Conservation (phyloP, 2,888 invertebrate genomes). For the Phlogophora meticulosa region DNA sequence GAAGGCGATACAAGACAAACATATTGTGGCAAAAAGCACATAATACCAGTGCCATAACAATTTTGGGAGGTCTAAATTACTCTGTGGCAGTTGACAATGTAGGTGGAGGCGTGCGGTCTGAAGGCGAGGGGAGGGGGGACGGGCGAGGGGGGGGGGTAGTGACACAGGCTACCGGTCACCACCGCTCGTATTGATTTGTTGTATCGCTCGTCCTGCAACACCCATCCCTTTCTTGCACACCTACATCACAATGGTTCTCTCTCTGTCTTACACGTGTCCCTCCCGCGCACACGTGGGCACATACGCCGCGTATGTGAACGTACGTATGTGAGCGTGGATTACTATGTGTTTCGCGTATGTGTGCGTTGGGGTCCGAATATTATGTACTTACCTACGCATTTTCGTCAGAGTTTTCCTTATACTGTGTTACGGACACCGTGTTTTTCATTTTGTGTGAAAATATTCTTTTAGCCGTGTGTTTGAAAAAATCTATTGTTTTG, state of each 20-base stretch:
- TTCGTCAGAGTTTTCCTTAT: slow-evolving; percentile 81
- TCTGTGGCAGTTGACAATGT: slow-evolving; percentile 89
- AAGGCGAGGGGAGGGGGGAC: slow-evolving; percentile 72
- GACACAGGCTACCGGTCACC: slow-evolving; percentile 92
- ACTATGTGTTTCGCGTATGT: slow-evolving; percentile 78
- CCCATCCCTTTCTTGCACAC: slow-evolving; percentile 83
- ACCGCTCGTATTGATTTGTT: slow-evolving; percentile 92
- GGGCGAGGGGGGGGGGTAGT: slow-evolving; percentile 81
- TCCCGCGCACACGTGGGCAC: slow-evolving; percentile 85
- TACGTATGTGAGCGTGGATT: slow-evolving; percentile 73
- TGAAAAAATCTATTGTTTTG: neutral
- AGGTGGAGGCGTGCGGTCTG: slow-evolving; percentile 89
- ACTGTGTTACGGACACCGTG: slow-evolving; percentile 64
- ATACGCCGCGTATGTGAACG: slow-evolving; percentile 79
- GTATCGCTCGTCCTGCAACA: slow-evolving; percentile 91
- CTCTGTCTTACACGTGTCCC: slow-evolving; percentile 81
- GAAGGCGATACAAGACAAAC: slow-evolving; percentile 62
- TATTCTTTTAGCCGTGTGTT: slow-evolving; percentile 8
- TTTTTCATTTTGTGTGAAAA: slow-evolving; percentile 45
- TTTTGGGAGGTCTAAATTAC: slow-evolving; percentile 81
- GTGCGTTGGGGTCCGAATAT: slow-evolving; percentile 88
- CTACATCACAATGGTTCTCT: slow-evolving; percentile 68
- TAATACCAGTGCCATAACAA: slow-evolving; percentile 73
- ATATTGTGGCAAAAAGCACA: slow-evolving; percentile 69
- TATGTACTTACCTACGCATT: slow-evolving; percentile 84